Base-by-base conservation (phyloP, 2,113 vertebrate genomes). In the Callospermophilus lateralis region DNA sequence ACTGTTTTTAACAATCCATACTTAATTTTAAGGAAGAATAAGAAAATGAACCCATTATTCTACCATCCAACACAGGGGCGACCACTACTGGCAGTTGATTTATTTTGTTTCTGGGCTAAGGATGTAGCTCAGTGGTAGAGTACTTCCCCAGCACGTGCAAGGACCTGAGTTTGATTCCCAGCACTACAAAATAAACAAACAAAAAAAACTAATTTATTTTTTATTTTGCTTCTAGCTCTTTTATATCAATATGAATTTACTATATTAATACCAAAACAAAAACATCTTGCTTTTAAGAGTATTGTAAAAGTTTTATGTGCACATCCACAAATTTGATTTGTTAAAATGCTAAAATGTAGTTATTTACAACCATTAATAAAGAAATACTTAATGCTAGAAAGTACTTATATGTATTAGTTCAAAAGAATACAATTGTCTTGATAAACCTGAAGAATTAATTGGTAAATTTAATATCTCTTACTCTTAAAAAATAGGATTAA, bases 381-480 rank as follows among this genome's bases (percentile, higher is more conserved):
- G 42, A 61, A 70, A 76, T 61, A 95, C 51, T 72, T 72, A 68
- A 81, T 32, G 22, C 34, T 68, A 80, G 58, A 28, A 39, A 42
- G 19, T 68, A 45, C 39, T 65, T 67, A 37, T 39, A 42, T 24
- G 6, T 45, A 76, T 85, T 48, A 53, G 26, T 24, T 96, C 79
- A 90, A 93, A 76, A 85, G 89, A 93, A 68, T 76, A 22, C 0
- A 89, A 89, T 92, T n/a, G 70, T 80, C 34, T 70, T 53, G 24
- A 93, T 34, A 85, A 80, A 89, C 84, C 89, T 51, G 8, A 74
- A 53, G n/a, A 74, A 83, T 74, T 61, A 77, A 79, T 45, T 89
- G n/a, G 30, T 53, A 89, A 92, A 37, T 89, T 92, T 94, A 30
- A 85, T 65, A 34, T 17, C 9, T 10, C 53, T 76, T 63, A 26